These are phyloP conservation scores for Neoseiulus cucumeris DNA, from an alignment of 1,140 invertebrate species.

Conservation along the genomic window DNA sequence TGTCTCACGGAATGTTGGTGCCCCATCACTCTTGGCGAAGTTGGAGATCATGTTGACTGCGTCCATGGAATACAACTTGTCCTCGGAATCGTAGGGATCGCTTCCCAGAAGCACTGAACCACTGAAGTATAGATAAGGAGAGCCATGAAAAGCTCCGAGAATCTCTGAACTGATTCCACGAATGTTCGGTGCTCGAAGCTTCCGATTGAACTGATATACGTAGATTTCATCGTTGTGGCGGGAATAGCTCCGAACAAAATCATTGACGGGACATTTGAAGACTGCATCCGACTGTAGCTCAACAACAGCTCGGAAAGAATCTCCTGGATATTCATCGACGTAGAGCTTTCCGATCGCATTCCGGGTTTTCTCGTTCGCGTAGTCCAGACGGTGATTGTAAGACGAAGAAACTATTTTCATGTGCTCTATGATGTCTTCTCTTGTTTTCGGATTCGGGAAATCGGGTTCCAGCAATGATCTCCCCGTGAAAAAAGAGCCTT, in stretches of 20 bases:
- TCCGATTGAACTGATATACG: background rate
- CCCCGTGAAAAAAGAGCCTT: background rate
- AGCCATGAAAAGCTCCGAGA: background rate
- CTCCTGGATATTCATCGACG: no score
- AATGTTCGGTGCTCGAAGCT: background rate
- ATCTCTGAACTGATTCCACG: background rate
- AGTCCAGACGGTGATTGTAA: no score
- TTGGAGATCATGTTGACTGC: background rate
- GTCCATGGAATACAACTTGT: background rate
- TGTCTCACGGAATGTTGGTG: background rate
- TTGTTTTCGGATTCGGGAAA: no score
- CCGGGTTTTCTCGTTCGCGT: no score
- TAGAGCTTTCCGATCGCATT: no score
- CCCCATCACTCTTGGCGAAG: background rate
- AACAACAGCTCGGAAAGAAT: no score
- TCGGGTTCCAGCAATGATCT: no score
- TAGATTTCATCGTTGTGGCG: background rate
- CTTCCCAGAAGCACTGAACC: background rate
- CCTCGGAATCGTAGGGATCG: background rate
- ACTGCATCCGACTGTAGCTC: background rate
- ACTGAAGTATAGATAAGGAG: background rate
- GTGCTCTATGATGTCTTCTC: no score
- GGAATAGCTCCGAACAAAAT: background rate
- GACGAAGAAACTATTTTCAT: no score
- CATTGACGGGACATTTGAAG: background rate